Percentiles rank a stretch among this genome's conserved stretches.
These are phyloP conservation scores for Progne subis DNA, from an alignment of 2,113 vertebrate genomes.

Conservation along the genomic window DNA sequence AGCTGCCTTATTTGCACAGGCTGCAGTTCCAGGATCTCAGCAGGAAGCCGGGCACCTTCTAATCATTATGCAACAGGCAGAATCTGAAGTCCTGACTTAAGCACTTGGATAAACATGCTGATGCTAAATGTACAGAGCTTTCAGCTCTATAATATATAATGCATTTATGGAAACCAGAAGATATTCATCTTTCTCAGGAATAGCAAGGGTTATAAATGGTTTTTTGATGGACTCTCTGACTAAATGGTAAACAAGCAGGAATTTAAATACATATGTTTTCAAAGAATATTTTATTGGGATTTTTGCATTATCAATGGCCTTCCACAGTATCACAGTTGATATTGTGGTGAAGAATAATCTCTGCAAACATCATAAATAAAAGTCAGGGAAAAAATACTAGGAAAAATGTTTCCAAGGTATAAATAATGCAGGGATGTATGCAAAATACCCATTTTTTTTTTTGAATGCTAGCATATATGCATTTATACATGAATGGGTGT, in stretches of 20 bases:
- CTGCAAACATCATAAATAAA: not conserved
- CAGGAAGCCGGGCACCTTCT: not conserved
- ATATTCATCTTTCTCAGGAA: not conserved
- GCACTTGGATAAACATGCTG: not conserved
- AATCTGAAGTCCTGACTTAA: not conserved
- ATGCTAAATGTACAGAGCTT: not conserved
- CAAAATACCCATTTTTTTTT: not conserved
- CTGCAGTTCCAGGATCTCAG: not conserved
- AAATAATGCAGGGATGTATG: not conserved
- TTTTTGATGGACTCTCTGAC: not conserved
- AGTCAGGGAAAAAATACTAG: not conserved
- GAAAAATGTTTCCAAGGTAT: not conserved
- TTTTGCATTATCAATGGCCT: not conserved
- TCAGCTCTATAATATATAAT: not conserved
- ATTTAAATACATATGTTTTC: not conserved
- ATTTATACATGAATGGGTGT: not conserved
- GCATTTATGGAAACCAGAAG: not conserved
- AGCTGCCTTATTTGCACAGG: not conserved
- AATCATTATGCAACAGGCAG: not conserved
- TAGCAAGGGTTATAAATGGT: not conserved
- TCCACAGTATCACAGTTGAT: not conserved
- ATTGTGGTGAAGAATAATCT: not conserved
- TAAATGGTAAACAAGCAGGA: constrained; percentile 3
- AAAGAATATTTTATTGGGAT: not conserved
- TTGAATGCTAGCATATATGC: not conserved